Conservation (phyloP, 2,888 invertebrate genomes). For the Branchipolynoe longqiensis region DNA sequence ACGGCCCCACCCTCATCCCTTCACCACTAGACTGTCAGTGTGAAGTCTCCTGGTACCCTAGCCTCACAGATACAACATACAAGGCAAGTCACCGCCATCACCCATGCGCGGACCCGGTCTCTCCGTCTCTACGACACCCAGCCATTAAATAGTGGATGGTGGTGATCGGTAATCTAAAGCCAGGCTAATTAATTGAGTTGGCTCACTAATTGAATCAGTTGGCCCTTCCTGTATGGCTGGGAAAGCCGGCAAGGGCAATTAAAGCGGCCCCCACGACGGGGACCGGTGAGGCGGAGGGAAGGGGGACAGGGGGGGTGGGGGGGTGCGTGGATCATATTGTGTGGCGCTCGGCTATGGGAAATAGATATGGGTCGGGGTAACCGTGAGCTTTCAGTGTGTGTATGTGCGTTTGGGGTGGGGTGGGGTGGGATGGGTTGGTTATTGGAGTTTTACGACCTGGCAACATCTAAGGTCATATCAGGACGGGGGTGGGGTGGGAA, state of each 20-base stretch:
- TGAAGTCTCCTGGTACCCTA: too few species aligned
- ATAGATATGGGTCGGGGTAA: too few species aligned
- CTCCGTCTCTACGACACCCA: background rate
- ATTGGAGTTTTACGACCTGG: too few species aligned
- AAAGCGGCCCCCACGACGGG: background rate
- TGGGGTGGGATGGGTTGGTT: too few species aligned
- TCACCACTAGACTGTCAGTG: too few species aligned
- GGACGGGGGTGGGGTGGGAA: too few species aligned
- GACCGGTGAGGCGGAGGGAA: background rate
- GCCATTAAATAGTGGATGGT: constrained; percentile 37
- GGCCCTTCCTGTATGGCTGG: constrained; percentile 38
- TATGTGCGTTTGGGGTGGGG: too few species aligned
- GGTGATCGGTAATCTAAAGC: constrained; percentile 51
- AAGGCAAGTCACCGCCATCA: background rate
- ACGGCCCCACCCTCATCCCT: too few species aligned
- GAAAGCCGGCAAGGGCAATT: constrained; percentile 41
- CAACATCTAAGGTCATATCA: too few species aligned
- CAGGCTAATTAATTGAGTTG: constrained; percentile 54
- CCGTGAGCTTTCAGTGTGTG: too few species aligned
- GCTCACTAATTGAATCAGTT: constrained; percentile 51
- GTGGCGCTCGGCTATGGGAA: too few species aligned
- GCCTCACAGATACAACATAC: background rate
- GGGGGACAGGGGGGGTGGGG: background rate
- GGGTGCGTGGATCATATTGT: background rate
- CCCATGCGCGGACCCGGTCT: background rate